Evolutionary conservation across 1,140 invertebrate genomes (phyloP), one percentile per base, ranked within the genome.

Genomic region (Tetraneura akinire): DNA sequence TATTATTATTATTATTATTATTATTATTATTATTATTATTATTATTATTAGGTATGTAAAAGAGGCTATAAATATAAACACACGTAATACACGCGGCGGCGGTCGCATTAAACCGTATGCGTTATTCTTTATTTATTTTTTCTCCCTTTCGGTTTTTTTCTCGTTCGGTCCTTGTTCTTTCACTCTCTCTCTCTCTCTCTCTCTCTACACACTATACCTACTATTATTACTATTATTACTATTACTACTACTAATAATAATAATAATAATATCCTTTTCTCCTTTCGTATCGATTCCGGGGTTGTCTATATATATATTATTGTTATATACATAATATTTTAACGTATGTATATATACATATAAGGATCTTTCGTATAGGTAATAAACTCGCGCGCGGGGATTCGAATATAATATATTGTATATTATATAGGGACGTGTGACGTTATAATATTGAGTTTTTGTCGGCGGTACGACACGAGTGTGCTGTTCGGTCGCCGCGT

Each of bases 61-160:
- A 42, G 32, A 66, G 32, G 32, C 62, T 18, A 66, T 37, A 66
- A 21, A 66, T 18, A 47, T 10, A 47, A 47, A 66, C 18, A 66
- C 62, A 42, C 32, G 26, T 37, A 16, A 62, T 23, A 62, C 16
- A 23, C 8, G 60, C 29, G 32, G 29, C 29, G 32, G 29, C 29
- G 60, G 60, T 62, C 60, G 29, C 32, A 42, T 66, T 42, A 66
- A 66, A 66, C n/a, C 18, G 13, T 26, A 10, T 8, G 16, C 6
- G 62, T 42, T 42, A 42, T 66, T 42, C 62, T 66, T 66, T 42
- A 21, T 37, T 64, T n/a, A 64, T 66, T 21, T 66, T 66, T 42
- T 66, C n/a, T 66, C 62, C 62, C 62, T 66, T 66, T 66, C 62
- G 62, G 37, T 66, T 66, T 66, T 66, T 66, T 66, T n/a, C n/a